phyloP scores from a whole-genome alignment of 2,797 vertebrate genomes.

The Calcarius lapponicus region DNA sequence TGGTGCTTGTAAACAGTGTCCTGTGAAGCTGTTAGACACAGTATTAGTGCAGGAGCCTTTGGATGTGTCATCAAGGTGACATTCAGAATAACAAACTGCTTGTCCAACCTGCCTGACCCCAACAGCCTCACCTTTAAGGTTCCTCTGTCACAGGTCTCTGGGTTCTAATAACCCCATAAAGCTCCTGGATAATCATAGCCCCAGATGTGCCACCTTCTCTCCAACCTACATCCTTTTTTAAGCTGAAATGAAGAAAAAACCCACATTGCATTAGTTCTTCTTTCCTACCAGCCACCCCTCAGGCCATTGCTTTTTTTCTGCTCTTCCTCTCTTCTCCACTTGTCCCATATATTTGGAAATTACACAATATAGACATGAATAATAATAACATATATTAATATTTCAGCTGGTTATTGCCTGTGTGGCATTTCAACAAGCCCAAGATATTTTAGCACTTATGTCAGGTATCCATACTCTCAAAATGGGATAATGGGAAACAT shows the following conservation, averaged over 20 bases:
- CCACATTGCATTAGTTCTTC: background rate
- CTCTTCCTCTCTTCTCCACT: background rate
- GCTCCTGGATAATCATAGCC: background rate
- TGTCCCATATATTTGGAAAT: conserved; percentile 9
- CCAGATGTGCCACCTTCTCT: background rate
- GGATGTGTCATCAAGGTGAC: conserved; percentile 23
- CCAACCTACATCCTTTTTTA: background rate
- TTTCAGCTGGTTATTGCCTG: background rate
- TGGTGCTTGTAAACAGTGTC: background rate
- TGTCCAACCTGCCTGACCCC: conserved; percentile 1
- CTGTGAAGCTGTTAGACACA: conserved; percentile 24
- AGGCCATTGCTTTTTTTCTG: background rate
- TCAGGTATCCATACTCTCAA: conserved; percentile 18
- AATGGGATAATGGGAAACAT: conserved; percentile 17
- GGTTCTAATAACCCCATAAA: background rate
- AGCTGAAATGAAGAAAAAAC: background rate
- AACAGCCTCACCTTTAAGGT: background rate
- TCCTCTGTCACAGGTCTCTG: background rate
- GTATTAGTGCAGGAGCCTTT: background rate
- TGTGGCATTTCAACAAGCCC: conserved; percentile 3
- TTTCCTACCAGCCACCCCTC: background rate
- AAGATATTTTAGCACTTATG: background rate
- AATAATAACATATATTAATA: conserved; percentile 5
- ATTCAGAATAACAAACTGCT: conserved; percentile 1
- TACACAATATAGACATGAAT: background rate